Evolutionary conservation across 2,888 invertebrate species (phyloP).

Genomic region (Trissolcus japonicus): DNA sequence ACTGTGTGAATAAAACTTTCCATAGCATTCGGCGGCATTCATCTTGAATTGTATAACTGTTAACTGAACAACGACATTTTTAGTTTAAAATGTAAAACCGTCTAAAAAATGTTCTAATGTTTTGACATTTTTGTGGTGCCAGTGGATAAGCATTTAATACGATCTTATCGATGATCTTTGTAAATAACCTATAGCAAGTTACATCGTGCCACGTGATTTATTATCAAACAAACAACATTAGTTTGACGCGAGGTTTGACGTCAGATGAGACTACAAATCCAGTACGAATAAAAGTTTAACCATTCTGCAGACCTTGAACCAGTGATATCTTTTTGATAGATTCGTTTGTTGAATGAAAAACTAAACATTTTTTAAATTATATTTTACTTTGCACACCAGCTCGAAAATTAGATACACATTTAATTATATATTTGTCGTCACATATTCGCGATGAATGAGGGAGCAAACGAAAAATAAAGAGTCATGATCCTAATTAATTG

Average conservation of each 20-base stretch:
- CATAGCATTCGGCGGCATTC: slow-evolving; percentile 2
- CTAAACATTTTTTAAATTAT: too few species aligned
- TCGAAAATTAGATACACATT: too few species aligned
- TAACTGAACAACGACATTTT: background rate
- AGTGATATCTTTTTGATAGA: too few species aligned
- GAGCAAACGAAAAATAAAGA: slow-evolving; percentile 1
- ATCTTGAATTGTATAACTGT: background rate
- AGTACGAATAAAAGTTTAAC: slow-evolving; percentile 15
- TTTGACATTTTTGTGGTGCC: too few species aligned
- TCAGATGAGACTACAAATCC: slow-evolving; percentile 8
- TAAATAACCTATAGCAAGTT: slow-evolving; percentile 21
- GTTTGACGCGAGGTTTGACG: slow-evolving; percentile 7
- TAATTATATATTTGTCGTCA: slow-evolving; percentile 3
- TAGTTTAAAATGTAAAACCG: slow-evolving; percentile 14
- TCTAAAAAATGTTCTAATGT: background rate
- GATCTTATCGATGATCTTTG: slow-evolving; percentile 34
- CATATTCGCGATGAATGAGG: slow-evolving; percentile 5
- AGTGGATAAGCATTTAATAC: slow-evolving; percentile 5
- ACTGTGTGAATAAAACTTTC: background rate
- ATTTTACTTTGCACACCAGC: too few species aligned
- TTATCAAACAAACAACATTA: slow-evolving; percentile 27
- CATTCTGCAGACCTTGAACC: slow-evolving; percentile 11
- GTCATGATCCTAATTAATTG: slow-evolving; percentile 12
- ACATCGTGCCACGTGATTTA: slow-evolving; percentile 33
- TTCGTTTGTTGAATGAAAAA: too few species aligned